Evolutionary conservation across 2,113 vertebrate species (phyloP), one percentile per base, ranked within the genome.

Genomic region (Centropus bengalensis): DNA sequence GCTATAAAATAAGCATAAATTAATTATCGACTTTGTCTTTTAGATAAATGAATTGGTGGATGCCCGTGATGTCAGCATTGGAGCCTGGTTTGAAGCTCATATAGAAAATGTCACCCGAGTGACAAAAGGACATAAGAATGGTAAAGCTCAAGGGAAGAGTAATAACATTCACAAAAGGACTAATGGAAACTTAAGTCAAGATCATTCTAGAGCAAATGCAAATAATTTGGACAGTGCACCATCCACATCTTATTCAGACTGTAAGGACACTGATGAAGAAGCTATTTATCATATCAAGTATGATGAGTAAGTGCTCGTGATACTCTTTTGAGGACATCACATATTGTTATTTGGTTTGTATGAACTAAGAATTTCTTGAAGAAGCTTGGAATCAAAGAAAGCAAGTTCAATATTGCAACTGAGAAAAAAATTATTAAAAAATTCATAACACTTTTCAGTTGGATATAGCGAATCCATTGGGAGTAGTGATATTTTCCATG

Each of bases 21-120:
- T 97, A 27, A 96, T 97, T 97, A 80, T 91, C 79, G 82, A 94
- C 96, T 94, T 96, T 97, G 91, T 24, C 60, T 97, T 98, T 89
- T 97, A 99, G 99, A 99, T 99, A 96, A 99, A 99, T 20, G 99
- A 99, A 97, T 97, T 99, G 97, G 99, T 99, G 98, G 99, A 99
- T 98, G 99, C 99, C 90, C 98, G 99, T 96, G 99, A 99, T 95
- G 97, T 98, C 91, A 99, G 97, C 97, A 98, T 99, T 78, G 99
- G 99, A 56, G 98, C 99, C 96, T 99, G 99, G 99, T 99, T 99
- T 94, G 99, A 99, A 98, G 99, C 99, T 95, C 98, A 98, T 94
- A 98, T 99, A 91, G 98, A 98, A 97, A 99, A 98, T 89, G 99
- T 99, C 96, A 99, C 98, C 74, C 97, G 96, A 69, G 96, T 97